Conservation (phyloP, 2,797 vertebrate genomes). For the Typhlichthys subterraneus region DNA sequence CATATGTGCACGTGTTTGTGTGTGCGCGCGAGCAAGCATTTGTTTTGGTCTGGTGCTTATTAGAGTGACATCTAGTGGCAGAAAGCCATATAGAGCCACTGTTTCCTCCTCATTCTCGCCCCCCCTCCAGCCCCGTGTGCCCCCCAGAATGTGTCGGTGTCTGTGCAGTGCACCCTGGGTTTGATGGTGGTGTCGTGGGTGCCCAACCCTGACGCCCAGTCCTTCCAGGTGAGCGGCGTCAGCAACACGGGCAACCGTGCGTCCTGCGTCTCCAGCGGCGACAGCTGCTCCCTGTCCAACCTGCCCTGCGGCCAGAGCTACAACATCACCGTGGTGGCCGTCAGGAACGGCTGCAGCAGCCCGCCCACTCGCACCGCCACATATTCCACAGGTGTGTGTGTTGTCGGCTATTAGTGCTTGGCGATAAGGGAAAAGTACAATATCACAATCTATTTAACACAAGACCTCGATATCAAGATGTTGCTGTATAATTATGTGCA, state of each 20-base stretch:
- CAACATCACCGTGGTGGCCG: constrained; percentile 61
- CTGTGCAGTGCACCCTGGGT: constrained; percentile 45
- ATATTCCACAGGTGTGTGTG: constrained; percentile 65
- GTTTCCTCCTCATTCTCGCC: background rate
- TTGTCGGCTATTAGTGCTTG: no score
- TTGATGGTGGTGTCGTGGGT: constrained; percentile 69
- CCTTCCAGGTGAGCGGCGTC: constrained; percentile 59
- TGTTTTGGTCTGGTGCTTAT: no score
- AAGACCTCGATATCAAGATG: no score
- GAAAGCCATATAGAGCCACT: no score
- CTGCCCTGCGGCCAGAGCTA: constrained; percentile 74
- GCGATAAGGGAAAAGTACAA: no score
- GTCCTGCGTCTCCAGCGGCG: constrained; percentile 62
- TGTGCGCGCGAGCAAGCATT: no score
- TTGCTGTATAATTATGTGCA: no score
- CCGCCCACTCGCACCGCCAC: constrained; percentile 35
- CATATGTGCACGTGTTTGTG: no score
- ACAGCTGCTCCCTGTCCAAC: constrained; percentile 54
- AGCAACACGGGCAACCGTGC: constrained; percentile 34
- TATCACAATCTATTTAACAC: no score
- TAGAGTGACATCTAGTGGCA: no score
- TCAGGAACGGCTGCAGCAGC: constrained; percentile 65
- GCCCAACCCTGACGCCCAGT: constrained; percentile 57
- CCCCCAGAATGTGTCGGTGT: constrained; percentile 62
- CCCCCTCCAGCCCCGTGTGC: constrained; percentile 66